Base-by-base conservation (phyloP, 1,140 invertebrate species). In the Bathynomus jamesi region DNA sequence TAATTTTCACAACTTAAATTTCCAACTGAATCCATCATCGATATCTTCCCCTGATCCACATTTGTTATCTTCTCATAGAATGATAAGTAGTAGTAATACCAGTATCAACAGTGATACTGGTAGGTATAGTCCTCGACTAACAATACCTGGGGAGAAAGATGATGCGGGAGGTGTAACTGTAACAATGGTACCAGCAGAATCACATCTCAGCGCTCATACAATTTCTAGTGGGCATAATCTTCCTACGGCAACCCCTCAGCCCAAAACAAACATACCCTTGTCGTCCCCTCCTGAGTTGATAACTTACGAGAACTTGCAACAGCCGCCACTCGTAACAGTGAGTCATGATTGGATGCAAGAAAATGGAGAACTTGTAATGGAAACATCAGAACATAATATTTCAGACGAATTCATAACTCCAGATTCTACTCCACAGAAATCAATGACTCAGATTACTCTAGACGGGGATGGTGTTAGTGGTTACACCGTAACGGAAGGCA, bases 41-140 rank as follows among this genome's bases (percentile, higher is more conserved):
- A 69, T 70, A 13, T 62, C 68, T 13, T 32, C 72, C 24, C 31
- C 40, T 28, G 61, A 70, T 31, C 27, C 24, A 32, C 27, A 32
- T 28, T 24, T 17, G 63, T 67, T 32, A 67, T 28, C 11, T 46
- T 70, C 11, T 27, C 63, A 2, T 70, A 65, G 53, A 74, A 69
- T 53, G 70, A 69, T n/a, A 66, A 70, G 72, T 61, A 74, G 72
- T 61, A 74, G 72, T 27, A 68, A 69, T 46, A 70, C 68, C 53
- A 74, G 72, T 61, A 68, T 74, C 0, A 74, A 69, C 53, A 74
- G 72, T 31, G 72, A 74, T 65, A 70, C 68, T 62, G 72, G 70
- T 30, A 27, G 40, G n/a, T 68, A 74, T 13, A 63, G 40, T 53
- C 40, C 61, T 65, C 61, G 65, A 31, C 28, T 62, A 5, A 31